These are phyloP conservation scores for Bovichtus diacanthus DNA, from an alignment of 2,797 vertebrate species.

Conservation along the genomic window DNA sequence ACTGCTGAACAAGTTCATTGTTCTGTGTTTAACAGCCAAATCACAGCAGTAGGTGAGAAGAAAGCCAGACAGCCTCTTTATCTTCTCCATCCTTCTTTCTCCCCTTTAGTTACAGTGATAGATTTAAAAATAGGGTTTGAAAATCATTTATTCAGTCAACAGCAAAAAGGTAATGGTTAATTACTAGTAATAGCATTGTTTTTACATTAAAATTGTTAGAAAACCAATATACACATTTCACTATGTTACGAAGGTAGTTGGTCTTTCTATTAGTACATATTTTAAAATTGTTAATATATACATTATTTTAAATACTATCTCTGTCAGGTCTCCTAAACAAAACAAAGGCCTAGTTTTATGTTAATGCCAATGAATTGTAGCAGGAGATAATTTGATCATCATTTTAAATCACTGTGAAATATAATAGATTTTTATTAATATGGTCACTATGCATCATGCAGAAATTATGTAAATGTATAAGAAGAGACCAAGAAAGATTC, in stretches of 20 bases:
- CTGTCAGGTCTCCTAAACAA: not conserved
- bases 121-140: not conserved
- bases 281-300: too few relatives aligned
- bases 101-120: slow-evolving; percentile 9
- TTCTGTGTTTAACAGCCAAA: slow-evolving; percentile 43
- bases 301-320: not conserved
- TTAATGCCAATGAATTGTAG: not conserved
- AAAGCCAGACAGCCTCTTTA: slow-evolving; percentile 35
- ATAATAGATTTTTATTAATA: not conserved
- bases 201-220: not conserved
- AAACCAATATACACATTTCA: not conserved
- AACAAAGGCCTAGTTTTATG: not conserved
- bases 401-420: not conserved
- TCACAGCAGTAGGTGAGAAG: slow-evolving; percentile 47
- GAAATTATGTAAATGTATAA: slow-evolving; percentile 10
- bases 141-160: not conserved
- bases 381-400: not conserved
- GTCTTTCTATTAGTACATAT: not conserved
- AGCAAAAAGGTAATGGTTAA: not conserved
- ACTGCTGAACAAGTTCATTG: not conserved
- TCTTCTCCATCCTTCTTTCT: slow-evolving; percentile 11
- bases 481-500: slow-evolving; percentile 24
- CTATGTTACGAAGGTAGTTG: not conserved
- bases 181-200: not conserved
- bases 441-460: not conserved